These are phyloP conservation scores for Heliconius ethilla DNA, from an alignment of 2,888 invertebrate species.

Conservation along the genomic window DNA sequence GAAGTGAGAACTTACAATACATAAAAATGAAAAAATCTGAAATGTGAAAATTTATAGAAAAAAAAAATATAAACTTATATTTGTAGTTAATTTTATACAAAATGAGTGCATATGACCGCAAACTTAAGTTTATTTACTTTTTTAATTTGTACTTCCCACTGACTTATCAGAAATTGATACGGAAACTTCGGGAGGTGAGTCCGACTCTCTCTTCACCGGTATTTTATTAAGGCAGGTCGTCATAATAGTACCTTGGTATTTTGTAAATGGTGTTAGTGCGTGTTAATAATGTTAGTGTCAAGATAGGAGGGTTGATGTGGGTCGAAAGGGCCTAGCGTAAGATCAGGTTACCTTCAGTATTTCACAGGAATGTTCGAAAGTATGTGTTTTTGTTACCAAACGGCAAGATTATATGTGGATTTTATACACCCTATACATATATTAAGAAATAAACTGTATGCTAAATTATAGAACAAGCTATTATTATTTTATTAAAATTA, in stretches of 20 bases:
- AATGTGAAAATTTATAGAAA: too few relatives aligned
- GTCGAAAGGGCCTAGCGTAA: conserved; percentile 45
- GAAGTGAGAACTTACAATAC: too few relatives aligned
- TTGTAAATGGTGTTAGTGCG: conserved; percentile 32
- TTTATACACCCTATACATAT: neutral
- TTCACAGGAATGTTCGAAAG: conserved; percentile 37
- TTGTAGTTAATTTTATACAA: too few relatives aligned
- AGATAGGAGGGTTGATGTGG: conserved; percentile 45
- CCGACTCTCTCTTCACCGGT: too few relatives aligned
- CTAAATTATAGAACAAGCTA: neutral
- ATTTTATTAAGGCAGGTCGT: conserved; percentile 35
- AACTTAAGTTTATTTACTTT: too few relatives aligned
- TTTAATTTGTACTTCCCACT: too few relatives aligned
- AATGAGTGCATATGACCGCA: too few relatives aligned
- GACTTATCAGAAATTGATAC: too few relatives aligned
- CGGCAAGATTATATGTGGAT: neutral
- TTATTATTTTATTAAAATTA: neutral
- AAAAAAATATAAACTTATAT: too few relatives aligned
- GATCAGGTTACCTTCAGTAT: conserved; percentile 46
- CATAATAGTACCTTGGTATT: conserved; percentile 39
- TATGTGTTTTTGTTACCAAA: conserved; percentile 29
- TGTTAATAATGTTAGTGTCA: conserved; percentile 48
- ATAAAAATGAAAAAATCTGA: too few relatives aligned
- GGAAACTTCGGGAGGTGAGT: too few relatives aligned
- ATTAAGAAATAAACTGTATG: too few relatives aligned